Evolutionary conservation across 1,140 invertebrate species (phyloP).

Genomic region (Brachionus paranguensis): DNA sequence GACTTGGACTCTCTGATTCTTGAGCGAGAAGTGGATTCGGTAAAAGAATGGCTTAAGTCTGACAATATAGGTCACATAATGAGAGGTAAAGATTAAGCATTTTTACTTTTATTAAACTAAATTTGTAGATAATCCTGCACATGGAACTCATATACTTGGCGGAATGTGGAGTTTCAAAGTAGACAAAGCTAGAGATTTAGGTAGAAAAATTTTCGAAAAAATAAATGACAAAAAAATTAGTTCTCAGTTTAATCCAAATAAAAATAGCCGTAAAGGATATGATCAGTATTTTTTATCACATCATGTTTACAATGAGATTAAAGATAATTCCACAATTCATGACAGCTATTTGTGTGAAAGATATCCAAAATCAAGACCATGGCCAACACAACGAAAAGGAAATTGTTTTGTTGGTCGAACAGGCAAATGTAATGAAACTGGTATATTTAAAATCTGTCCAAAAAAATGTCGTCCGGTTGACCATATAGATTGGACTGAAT

Average conservation of each 20-base stretch:
- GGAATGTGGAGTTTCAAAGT: constrained; percentile 11
- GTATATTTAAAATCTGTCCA: background rate
- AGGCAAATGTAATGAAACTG: background rate
- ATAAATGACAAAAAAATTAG: background rate
- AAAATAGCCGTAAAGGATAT: background rate
- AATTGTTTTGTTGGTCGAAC: background rate
- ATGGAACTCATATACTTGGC: background rate
- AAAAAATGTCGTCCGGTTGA: background rate
- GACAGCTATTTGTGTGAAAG: background rate
- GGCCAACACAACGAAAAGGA: background rate
- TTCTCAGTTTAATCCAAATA: background rate
- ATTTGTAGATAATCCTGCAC: background rate
- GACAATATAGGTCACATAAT: background rate
- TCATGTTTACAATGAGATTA: background rate
- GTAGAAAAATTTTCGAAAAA: background rate
- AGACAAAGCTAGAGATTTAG: background rate
- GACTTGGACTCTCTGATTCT: background rate
- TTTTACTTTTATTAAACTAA: background rate
- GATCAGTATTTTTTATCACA: background rate
- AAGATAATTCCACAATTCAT: background rate
- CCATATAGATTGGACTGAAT: background rate
- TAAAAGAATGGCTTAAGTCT: background rate
- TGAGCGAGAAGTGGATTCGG: background rate
- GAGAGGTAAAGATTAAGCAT: background rate
- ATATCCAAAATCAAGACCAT: background rate